phyloP scores from a whole-genome alignment of 2,888 invertebrate genomes.

The Oegoconia quadripuncta region DNA sequence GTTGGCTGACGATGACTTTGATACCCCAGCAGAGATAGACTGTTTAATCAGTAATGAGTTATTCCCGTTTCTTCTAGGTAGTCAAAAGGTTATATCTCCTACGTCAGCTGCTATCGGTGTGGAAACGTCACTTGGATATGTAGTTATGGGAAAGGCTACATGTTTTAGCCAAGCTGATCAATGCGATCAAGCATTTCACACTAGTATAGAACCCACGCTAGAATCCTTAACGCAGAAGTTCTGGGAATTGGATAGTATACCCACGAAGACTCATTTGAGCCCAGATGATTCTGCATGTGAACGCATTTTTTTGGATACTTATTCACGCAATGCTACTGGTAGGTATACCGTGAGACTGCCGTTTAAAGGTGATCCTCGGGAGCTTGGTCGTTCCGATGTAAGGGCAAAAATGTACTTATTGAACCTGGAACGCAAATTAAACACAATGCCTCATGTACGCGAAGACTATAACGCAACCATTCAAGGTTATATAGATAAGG shows the following conservation, averaged over 20 bases:
- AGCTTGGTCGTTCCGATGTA: not conserved
- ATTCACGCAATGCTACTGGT: conserved; percentile 2
- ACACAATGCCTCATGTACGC: not conserved
- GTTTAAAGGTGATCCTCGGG: not conserved
- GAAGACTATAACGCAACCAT: conserved; percentile 2
- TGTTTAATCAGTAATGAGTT: conserved; percentile 4
- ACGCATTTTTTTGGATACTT: not conserved
- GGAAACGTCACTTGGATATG: conserved; percentile 6
- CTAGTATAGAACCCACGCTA: conserved; percentile 1
- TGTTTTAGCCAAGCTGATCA: not conserved
- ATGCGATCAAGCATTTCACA: too few relatives aligned
- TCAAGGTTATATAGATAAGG: conserved; percentile 3
- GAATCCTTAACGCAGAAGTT: conserved; percentile 8
- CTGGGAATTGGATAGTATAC: conserved; percentile 10
- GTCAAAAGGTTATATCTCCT: conserved; percentile 1
- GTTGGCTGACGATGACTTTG: conserved; percentile 4
- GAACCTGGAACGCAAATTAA: conserved; percentile 2
- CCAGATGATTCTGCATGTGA: conserved; percentile 8
- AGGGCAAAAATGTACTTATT: conserved; percentile 2
- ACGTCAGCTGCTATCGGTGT: not conserved
- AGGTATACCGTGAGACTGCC: conserved; percentile 6
- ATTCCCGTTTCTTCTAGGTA: conserved; percentile 5
- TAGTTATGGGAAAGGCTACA: conserved; percentile 4
- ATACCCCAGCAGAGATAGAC: conserved; percentile 1
- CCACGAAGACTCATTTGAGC: conserved; percentile 7